phyloP scores from a whole-genome alignment of 2,888 invertebrate species.

The Dolomedes plantarius region DNA sequence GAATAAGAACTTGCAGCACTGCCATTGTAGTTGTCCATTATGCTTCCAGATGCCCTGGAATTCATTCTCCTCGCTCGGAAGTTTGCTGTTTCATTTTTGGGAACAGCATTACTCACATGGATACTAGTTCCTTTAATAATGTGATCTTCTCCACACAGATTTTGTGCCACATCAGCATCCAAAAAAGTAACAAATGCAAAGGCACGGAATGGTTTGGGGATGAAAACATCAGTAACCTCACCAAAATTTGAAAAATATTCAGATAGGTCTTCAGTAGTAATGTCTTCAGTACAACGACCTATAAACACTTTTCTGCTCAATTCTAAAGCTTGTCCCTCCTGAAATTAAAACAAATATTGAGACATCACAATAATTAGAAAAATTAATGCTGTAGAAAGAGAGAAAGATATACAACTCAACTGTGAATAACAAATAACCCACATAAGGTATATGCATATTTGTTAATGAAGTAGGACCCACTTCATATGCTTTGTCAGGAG shows the following conservation, averaged over 20 bases:
- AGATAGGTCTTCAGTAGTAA: conserved; percentile 91
- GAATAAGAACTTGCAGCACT: conserved; percentile 33
- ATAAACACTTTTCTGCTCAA: conserved; percentile 84
- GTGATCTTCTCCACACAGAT: conserved; percentile 93
- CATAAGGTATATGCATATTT: neutral
- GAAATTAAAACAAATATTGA: neutral
- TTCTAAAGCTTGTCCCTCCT: conserved; percentile 72
- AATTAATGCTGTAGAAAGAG: too few relatives aligned
- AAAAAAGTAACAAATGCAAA: conserved; percentile 96
- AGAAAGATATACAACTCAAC: neutral
- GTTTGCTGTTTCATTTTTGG: conserved; percentile 82
- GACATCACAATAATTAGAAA: too few relatives aligned
- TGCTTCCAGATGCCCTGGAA: conserved; percentile 75
- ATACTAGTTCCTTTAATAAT: conserved; percentile 93
- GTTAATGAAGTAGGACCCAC: too few relatives aligned
- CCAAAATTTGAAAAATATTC: conserved; percentile 93
- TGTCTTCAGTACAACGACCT: conserved; percentile 94
- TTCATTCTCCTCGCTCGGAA: conserved; percentile 76
- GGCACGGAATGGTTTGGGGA: conserved; percentile 93
- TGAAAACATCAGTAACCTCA: conserved; percentile 96
- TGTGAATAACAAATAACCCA: neutral
- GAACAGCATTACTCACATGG: conserved; percentile 91
- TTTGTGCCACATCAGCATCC: conserved; percentile 92
- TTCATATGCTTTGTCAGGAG: too few relatives aligned
- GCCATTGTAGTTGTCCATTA: conserved; percentile 39